A percentile compares a stretch with the other conserved stretches of the same genome.
phyloP scores from a whole-genome alignment of 1,140 invertebrate species.

The Manduca sexta region DNA sequence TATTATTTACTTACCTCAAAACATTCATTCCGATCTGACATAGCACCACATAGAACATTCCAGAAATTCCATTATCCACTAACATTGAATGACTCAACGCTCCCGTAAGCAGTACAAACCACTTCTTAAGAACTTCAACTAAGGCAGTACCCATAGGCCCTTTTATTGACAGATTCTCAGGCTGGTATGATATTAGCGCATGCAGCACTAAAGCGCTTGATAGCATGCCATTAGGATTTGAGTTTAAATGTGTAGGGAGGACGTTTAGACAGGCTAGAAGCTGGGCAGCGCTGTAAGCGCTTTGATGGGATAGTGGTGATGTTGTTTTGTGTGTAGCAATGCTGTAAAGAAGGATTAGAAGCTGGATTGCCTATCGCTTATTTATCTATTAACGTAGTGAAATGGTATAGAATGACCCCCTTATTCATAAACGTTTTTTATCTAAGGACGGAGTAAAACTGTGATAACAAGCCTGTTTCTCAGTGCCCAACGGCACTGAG shows the following conservation, averaged over 20 bases:
- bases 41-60: constrained; percentile 39
- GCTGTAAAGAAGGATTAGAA: constrained; percentile 19
- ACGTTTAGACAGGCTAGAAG: constrained; percentile 40
- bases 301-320: constrained; percentile 49
- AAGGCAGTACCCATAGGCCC: constrained; percentile 28
- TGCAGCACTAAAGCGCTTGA: constrained; percentile 50
- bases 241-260: constrained; percentile 27
- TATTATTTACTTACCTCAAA: constrained; percentile 30
- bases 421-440: no score
- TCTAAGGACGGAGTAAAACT: no score
- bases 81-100: constrained; percentile 39
- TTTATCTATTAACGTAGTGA: no score
- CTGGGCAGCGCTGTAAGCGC: constrained; percentile 55
- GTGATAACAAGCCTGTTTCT: no score
- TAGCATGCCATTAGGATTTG: constrained; percentile 34
- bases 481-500: no score
- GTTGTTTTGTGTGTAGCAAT: constrained; percentile 34
- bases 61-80: constrained; percentile 30
- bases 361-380: no score
- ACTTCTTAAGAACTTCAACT: constrained; percentile 39
- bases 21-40: constrained; percentile 46
- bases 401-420: no score
- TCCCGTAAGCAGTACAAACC: constrained; percentile 39
- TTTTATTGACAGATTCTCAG: constrained; percentile 30
- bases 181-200: constrained; percentile 51